Conservation (phyloP, 1,140 invertebrate species). For the Bradysia coprophila region DNA sequence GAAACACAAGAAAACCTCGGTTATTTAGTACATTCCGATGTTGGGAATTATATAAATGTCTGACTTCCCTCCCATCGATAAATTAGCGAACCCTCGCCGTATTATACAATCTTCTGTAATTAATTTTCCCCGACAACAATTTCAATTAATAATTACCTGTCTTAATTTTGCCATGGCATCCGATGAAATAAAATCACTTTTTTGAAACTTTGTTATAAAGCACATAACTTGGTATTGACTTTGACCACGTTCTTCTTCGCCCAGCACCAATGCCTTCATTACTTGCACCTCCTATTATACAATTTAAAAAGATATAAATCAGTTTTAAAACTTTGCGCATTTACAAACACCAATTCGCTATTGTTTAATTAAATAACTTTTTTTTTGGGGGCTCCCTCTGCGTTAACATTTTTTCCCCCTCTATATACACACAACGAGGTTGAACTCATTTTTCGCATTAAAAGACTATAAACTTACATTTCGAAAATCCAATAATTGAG, state of each 20-base stretch:
- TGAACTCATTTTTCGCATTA: too few species aligned
- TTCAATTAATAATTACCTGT: slow-evolving; percentile 45
- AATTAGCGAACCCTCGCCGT: too few species aligned
- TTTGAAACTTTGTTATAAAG: slow-evolving; percentile 75
- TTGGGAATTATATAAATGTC: too few species aligned
- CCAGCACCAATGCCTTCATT: slow-evolving; percentile 75
- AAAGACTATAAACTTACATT: too few species aligned
- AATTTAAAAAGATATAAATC: too few species aligned
- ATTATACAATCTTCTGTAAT: too few species aligned
- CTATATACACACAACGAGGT: too few species aligned
- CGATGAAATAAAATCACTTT: slow-evolving; percentile 84
- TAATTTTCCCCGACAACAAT: too few species aligned
- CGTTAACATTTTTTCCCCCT: too few species aligned
- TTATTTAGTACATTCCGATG: too few species aligned
- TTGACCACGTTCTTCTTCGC: slow-evolving; percentile 85
- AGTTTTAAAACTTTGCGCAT: slow-evolving; percentile 1
- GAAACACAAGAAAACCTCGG: too few species aligned
- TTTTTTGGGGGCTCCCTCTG: neutral
- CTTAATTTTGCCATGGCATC: slow-evolving; percentile 95
- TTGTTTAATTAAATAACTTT: neutral
- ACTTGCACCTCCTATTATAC: slow-evolving; percentile 75
- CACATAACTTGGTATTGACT: slow-evolving; percentile 81
- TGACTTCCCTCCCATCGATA: too few species aligned
- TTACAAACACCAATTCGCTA: neutral
- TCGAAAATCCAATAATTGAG: slow-evolving; percentile 84